phyloP scores from a whole-genome alignment of 2,888 invertebrate species.

The Tachystola acroxantha region DNA sequence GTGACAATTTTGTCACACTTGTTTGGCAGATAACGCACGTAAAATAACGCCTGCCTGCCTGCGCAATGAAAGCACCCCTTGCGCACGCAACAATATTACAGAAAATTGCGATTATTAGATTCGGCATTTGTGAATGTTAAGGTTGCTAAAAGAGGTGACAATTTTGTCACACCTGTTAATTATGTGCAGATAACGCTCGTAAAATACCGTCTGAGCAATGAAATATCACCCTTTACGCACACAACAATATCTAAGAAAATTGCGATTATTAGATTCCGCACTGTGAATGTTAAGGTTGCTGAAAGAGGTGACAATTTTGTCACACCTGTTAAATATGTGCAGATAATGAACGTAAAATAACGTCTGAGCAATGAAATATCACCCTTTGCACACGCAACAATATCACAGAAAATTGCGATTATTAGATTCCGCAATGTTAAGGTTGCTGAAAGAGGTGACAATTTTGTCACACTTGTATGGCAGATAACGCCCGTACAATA shows the following conservation, averaged over 20 bases:
- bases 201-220: slow-evolving; percentile 58
- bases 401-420: not conserved
- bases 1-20: not conserved
- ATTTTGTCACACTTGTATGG: not conserved
- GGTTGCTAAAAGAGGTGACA: slow-evolving; percentile 25
- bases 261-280: slow-evolving; percentile 8
- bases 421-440: not conserved
- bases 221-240: slow-evolving; percentile 16
- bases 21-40: not conserved
- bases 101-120: not conserved
- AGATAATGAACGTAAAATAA: slow-evolving; percentile 66
- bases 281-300: slow-evolving; percentile 54
- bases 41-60: slow-evolving; percentile 3
- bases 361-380: slow-evolving; percentile 43
- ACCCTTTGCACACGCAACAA: slow-evolving; percentile 2
- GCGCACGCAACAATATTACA: too few species aligned
- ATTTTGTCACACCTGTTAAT: slow-evolving; percentile 70
- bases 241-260: too few species aligned
- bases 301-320: slow-evolving; percentile 52
- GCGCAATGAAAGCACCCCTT: not conserved
- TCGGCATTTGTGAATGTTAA: not conserved
- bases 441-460: not conserved
- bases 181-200: slow-evolving; percentile 63
- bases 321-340: slow-evolving; percentile 65
- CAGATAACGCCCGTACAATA: not conserved